phyloP scores from a whole-genome alignment of 2,113 vertebrate genomes.

The Grammatotria lemairii region DNA sequence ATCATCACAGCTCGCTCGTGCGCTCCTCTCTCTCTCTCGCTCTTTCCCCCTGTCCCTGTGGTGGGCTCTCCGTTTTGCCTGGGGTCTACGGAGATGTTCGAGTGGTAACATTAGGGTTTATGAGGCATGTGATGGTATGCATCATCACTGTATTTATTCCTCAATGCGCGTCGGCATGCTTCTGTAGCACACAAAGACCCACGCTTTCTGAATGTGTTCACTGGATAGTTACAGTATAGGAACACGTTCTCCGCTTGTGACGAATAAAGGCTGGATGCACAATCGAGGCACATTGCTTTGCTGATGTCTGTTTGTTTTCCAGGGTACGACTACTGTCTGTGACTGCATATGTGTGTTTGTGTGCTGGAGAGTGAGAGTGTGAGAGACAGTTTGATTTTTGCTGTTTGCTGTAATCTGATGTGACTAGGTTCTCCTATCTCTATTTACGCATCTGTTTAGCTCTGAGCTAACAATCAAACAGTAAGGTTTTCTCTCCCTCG shows the following conservation, averaged over 20 bases:
- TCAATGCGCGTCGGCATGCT: background rate
- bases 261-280: background rate
- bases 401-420: conserved; percentile 56
- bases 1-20: conserved; percentile 25
- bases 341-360: background rate
- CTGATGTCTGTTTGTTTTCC: conserved; percentile 10
- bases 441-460: conserved; percentile 68
- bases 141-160: conserved; percentile 37
- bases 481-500: background rate
- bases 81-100: conserved; percentile 26
- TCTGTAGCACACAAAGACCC: background rate
- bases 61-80: background rate
- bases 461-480: conserved; percentile 57
- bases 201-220: background rate
- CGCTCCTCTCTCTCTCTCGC: background rate
- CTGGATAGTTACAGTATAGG: background rate
- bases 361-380: background rate
- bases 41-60: background rate
- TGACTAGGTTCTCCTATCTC: conserved; percentile 49
- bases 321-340: background rate
- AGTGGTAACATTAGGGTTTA: conserved; percentile 52
- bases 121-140: conserved; percentile 63
- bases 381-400: conserved; percentile 34
- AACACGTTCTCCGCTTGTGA: conserved; percentile 3
- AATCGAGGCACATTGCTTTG: background rate